Base-by-base conservation (phyloP, 2,888 invertebrate genomes). In the Hydriomena furcata region DNA sequence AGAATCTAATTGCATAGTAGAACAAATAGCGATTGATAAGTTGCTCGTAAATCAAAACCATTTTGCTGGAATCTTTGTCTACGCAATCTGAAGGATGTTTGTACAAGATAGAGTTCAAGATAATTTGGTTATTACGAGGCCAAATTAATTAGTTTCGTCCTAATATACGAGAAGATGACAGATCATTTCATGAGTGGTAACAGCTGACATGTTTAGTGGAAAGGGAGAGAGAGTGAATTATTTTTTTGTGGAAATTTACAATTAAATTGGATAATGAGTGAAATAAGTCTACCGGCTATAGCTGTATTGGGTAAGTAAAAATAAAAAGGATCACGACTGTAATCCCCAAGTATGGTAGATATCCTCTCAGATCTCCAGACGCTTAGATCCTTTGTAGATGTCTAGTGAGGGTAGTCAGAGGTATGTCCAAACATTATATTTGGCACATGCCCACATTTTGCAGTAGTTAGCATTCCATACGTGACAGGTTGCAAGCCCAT, bases 191-290 rank as follows among this genome's bases (percentile, higher is more conserved):
- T 28, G 30, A 38, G 46, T 40, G 6, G 6, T 1, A 43, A 42
- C 46, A 42, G 47, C 38, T 52, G 59, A 44, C 28, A 43, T 38
- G 43, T 6, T 43, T 27, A 11, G 42, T 10, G 27, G 25, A 10
- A 25, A 13, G 10, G 6, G 7, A 7, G 7, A 13, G 3, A 28
- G 0, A 21, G 12, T 2, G 28, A 8, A 2, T 8, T 5, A 2
- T 34, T 7, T 17, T 28, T 30, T 31, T 28, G 25, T 21, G 17
- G n/a, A 24, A 34, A 28, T 45, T 38, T 30, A 49, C 37, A 35
- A 24, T n/a, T 7, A 6, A 2, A 24, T 7, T 21, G 59, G 35
- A 68, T 55, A 37, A 75, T 75, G 74, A 75, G 73, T 71, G 73
- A 71, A 38, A 42, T 74, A 7, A 67, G 68, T 55, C 63, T 73